A percentile compares a stretch with the other conserved stretches of the same genome.
Evolutionary conservation across 1,140 invertebrate genomes (phyloP).

Genomic region (Drosophila arizonae): DNA sequence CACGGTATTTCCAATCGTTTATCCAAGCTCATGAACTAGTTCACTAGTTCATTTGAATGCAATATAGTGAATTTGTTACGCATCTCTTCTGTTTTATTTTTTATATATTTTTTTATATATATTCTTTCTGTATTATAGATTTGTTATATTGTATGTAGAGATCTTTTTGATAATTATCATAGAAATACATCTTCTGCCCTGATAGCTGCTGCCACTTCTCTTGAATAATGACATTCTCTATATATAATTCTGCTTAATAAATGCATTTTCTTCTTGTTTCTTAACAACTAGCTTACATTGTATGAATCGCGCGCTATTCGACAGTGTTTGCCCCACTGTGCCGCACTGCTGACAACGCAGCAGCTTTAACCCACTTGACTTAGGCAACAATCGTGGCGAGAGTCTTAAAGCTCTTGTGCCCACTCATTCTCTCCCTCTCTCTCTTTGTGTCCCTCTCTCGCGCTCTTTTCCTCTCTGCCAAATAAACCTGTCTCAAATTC

Average conservation of each 20-base stretch:
- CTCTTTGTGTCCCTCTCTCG: background rate
- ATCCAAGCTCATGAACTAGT: too few species aligned
- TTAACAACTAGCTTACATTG: background rate
- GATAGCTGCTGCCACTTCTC: too few species aligned
- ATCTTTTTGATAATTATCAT: too few species aligned
- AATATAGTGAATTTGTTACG: too few species aligned
- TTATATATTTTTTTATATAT: too few species aligned
- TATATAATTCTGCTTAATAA: background rate
- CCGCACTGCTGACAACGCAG: constrained; percentile 35
- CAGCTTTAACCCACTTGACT: constrained; percentile 49
- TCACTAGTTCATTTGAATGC: too few species aligned
- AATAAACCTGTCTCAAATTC: background rate
- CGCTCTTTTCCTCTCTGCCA: background rate
- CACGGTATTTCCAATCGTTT: too few species aligned
- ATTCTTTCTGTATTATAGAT: too few species aligned
- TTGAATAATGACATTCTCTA: too few species aligned
- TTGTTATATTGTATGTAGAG: too few species aligned
- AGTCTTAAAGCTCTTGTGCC: constrained; percentile 4
- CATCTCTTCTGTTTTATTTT: too few species aligned
- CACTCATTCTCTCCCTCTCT: background rate
- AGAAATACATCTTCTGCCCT: too few species aligned
- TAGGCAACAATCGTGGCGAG: constrained; percentile 32
- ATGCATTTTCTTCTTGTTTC: background rate
- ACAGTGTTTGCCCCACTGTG: constrained; percentile 18
- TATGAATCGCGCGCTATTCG: background rate